These are phyloP conservation scores for Bombus vancouverensis DNA, from an alignment of 1,140 invertebrate genomes.

Conservation along the genomic window DNA sequence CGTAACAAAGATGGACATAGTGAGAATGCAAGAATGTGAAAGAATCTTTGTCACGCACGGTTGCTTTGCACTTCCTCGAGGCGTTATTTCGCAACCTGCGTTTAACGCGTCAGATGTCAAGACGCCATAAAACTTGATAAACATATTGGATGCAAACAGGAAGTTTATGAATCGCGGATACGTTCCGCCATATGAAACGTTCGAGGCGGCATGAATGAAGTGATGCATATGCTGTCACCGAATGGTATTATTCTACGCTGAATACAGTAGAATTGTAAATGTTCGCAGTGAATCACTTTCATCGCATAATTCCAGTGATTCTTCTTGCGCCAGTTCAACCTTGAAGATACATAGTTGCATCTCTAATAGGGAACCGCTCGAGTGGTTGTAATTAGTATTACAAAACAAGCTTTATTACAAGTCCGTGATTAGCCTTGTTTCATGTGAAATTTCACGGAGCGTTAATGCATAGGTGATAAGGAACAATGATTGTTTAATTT, in stretches of 20 bases:
- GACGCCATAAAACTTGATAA: constrained; percentile 21
- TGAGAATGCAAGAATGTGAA: constrained; percentile 62
- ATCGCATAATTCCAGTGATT: constrained; percentile 35
- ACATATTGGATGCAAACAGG: neutral
- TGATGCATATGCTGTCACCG: neutral
- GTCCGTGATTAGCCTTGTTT: constrained; percentile 36
- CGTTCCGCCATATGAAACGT: neutral
- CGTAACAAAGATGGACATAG: constrained; percentile 19
- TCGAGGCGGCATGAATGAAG: neutral
- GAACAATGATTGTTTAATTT: neutral
- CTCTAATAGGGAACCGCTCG: constrained; percentile 47
- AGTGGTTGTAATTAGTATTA: constrained; percentile 55
- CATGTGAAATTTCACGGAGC: constrained; percentile 20
- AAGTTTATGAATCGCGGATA: neutral
- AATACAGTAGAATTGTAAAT: constrained; percentile 20
- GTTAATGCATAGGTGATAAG: neutral
- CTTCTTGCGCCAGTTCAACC: constrained; percentile 49
- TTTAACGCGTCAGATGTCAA: constrained; percentile 38
- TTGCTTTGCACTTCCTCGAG: constrained; percentile 47
- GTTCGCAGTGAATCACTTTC: constrained; percentile 39
- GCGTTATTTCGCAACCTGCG: constrained; percentile 46
- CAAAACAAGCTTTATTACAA: constrained; percentile 33
- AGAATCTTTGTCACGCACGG: constrained; percentile 38
- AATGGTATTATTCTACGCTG: neutral
- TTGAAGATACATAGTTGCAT: constrained; percentile 50